Conservation (phyloP, 2,888 invertebrate genomes). For the Lapara coniferarum region DNA sequence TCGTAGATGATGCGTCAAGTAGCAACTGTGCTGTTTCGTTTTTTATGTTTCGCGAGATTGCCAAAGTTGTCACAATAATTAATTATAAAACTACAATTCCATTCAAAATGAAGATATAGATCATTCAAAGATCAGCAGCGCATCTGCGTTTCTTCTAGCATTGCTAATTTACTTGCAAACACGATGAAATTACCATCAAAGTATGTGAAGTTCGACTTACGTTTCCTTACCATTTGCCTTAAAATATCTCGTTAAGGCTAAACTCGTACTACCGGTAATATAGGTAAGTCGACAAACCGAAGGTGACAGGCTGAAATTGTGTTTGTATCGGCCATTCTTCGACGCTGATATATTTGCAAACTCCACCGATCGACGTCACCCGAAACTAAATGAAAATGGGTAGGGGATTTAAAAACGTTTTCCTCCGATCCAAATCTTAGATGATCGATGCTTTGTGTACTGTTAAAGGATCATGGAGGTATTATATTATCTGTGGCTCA, state of each 20-base stretch:
- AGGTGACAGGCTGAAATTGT: conserved; percentile 46
- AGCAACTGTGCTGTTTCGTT: too few relatives aligned
- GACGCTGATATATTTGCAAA: conserved; percentile 51
- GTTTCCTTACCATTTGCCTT: too few relatives aligned
- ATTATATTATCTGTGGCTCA: not conserved
- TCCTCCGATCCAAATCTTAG: not conserved
- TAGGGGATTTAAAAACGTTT: conserved; percentile 9
- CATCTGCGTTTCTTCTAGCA: too few relatives aligned
- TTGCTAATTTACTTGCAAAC: too few relatives aligned
- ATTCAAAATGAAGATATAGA: too few relatives aligned
- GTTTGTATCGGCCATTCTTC: conserved; percentile 46
- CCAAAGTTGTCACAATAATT: too few relatives aligned
- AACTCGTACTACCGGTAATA: conserved; percentile 29
- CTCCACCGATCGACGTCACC: conserved; percentile 33
- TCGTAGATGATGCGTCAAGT: too few relatives aligned
- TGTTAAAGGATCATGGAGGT: not conserved
- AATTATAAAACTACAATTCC: too few relatives aligned
- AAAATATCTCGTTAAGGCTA: conserved; percentile 25
- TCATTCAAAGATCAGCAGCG: too few relatives aligned
- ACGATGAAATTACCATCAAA: too few relatives aligned
- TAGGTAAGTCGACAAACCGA: conserved; percentile 23
- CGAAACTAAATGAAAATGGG: conserved; percentile 12
- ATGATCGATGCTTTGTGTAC: conserved; percentile 16
- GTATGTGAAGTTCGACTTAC: too few relatives aligned
- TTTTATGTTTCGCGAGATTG: too few relatives aligned